Evolutionary conservation across 2,888 invertebrate species (phyloP).

Genomic region (Thera obeliscata): DNA sequence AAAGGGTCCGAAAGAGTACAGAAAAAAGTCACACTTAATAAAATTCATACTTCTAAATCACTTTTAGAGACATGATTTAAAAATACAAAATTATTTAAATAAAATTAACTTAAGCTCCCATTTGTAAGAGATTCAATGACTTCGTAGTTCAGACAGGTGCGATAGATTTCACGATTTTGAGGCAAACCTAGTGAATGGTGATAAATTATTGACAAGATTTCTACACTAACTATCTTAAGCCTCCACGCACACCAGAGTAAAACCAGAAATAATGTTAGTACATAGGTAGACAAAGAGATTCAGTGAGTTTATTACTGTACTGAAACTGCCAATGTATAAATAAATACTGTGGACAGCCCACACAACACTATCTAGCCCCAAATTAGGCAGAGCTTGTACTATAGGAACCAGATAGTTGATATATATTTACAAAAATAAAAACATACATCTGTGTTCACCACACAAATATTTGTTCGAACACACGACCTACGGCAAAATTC

Average conservation of each 20-base stretch:
- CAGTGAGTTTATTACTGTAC: background rate
- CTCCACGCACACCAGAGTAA: background rate
- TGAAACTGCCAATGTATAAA: background rate
- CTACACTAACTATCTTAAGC: background rate
- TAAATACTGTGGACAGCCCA: too few relatives aligned
- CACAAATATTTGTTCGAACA: too few relatives aligned
- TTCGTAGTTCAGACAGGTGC: background rate
- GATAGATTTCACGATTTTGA: background rate
- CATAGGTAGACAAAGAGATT: background rate
- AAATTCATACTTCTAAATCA: too few relatives aligned
- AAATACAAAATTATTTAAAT: background rate
- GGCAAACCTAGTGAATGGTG: background rate
- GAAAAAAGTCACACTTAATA: too few relatives aligned
- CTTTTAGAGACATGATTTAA: too few relatives aligned
- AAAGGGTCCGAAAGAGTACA: too few relatives aligned
- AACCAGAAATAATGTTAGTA: background rate
- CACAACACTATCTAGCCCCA: too few relatives aligned
- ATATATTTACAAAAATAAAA: too few relatives aligned
- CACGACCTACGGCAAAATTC: too few relatives aligned
- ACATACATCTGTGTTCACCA: too few relatives aligned
- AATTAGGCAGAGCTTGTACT: too few relatives aligned
- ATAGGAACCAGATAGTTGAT: too few relatives aligned
- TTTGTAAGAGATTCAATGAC: background rate
- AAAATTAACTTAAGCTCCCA: background rate
- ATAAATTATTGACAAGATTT: conserved; percentile 1